Base-by-base conservation (phyloP, 2,113 vertebrate genomes). In the Nothoprocta perdicaria region DNA sequence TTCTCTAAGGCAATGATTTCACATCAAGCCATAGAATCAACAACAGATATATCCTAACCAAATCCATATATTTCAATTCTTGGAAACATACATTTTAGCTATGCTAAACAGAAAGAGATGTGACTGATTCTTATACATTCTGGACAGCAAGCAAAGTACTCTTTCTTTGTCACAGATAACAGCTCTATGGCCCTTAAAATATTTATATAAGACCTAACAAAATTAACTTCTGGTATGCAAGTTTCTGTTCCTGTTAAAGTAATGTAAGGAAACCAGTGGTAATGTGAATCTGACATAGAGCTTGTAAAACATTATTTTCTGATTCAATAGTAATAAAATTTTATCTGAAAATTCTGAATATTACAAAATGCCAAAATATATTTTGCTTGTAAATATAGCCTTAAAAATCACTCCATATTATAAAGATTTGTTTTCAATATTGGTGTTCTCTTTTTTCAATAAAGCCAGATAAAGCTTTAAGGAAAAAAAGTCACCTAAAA, bases 301-400 rank as follows among this genome's bases (percentile, higher is more conserved):
- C 41, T 80, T 46, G 60, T 41, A 80, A 92, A 93, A 71, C 45
- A 46, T 24, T 31, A 40, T 63, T 91, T 94, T 89, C 33, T 86
- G 14, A 79, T 88, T 88, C 31, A 61, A 4, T 57, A 46, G 71
- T 86, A 68, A 94, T 88, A 86, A 91, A 60, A 62, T 52, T 74
- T 72, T 46, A 78, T 67, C 73, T 72, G 35, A 94, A 83, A 94
- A 90, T 22, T 68, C 4, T 77, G 29, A 80, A 27, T 91, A 84
- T 33, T 94, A 92, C 24, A 86, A 94, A 95, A 78, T 72, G 80
- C 50, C 38, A 95, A 94, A 95, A 93, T 78, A 84, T 27, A 88
- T 61, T 55, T 72, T 77, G 55, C 31, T 61, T 92, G 77, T 40
- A 94, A 94, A 92, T 85, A 75, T 38, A 89, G 23, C 22, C 80